Conservation (phyloP, 1,140 invertebrate genomes). For the Caerostris extrusa region DNA sequence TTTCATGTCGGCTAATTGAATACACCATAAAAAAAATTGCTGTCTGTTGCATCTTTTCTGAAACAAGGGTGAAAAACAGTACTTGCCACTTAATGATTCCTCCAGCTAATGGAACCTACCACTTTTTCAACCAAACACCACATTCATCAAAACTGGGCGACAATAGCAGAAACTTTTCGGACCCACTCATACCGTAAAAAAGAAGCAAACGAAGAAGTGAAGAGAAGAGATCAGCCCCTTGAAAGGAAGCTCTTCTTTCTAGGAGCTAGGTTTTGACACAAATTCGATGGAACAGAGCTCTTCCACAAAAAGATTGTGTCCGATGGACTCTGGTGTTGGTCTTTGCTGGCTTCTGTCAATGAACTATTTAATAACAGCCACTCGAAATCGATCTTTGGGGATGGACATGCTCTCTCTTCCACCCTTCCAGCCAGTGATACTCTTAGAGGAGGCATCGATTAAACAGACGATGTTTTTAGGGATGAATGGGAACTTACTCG, state of each 20-base stretch:
- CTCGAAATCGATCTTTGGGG: background rate
- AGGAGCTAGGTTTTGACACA: background rate
- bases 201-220: too few relatives aligned
- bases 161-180: background rate
- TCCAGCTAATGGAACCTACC: background rate
- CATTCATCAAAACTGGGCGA: background rate
- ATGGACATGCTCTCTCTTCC: background rate
- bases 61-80: background rate
- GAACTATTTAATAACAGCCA: constrained; percentile 16
- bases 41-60: background rate
- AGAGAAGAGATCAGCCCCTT: background rate
- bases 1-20: background rate
- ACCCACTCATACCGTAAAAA: background rate
- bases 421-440: background rate
- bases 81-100: background rate
- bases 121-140: background rate
- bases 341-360: background rate
- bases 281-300: background rate
- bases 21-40: background rate
- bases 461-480: background rate
- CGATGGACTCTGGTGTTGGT: background rate
- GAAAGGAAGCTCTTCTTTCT: background rate
- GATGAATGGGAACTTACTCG: background rate
- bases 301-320: background rate
- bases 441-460: background rate